phyloP scores from a whole-genome alignment of 2,113 vertebrate genomes.

The Pterocles burchelli region DNA sequence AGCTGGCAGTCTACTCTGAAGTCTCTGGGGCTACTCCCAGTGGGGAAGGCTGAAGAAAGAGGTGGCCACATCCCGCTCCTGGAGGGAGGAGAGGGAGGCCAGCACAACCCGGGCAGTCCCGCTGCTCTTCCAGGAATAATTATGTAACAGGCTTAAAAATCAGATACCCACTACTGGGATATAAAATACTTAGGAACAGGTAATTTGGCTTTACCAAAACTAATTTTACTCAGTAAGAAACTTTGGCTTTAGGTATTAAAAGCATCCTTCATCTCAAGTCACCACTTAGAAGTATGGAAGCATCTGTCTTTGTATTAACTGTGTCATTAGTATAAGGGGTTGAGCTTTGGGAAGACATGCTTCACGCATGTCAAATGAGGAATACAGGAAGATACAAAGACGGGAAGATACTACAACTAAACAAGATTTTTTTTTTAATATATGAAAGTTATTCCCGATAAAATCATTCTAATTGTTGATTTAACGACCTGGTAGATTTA shows the following conservation, averaged over 20 bases:
- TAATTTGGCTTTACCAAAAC: neutral
- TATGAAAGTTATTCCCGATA: neutral
- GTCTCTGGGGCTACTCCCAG: neutral
- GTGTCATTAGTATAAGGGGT: neutral
- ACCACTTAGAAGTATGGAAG: neutral
- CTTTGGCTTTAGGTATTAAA: neutral
- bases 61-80: neutral
- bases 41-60: neutral
- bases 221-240: neutral
- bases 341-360: neutral
- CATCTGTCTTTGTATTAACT: neutral
- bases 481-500: neutral
- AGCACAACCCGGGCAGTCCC: neutral
- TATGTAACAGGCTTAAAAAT: neutral
- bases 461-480: neutral
- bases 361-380: neutral
- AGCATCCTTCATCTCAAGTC: neutral
- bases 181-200: neutral
- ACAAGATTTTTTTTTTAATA: neutral
- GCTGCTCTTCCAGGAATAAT: neutral
- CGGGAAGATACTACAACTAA: neutral
- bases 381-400: fast-evolving
- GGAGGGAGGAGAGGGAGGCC: neutral
- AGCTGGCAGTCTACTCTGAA: neutral
- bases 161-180: neutral